Percentiles rank a stretch among this genome's conserved stretches.
These are phyloP conservation scores for Julus scanicus DNA, from an alignment of 2,888 invertebrate genomes.

Conservation along the genomic window DNA sequence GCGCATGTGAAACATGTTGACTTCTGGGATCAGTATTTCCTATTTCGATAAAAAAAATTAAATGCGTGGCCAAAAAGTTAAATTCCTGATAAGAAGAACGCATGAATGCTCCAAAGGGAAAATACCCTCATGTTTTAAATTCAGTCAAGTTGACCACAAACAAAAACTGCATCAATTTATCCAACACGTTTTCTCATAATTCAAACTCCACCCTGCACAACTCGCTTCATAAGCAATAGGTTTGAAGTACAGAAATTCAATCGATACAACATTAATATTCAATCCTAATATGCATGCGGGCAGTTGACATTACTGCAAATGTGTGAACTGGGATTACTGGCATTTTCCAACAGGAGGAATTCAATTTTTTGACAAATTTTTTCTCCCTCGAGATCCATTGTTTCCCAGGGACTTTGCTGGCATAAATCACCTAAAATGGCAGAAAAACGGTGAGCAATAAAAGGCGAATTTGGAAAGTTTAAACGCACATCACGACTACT, in stretches of 20 bases:
- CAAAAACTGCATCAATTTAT: slow-evolving; percentile 24
- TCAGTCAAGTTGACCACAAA: not conserved
- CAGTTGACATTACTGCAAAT: slow-evolving; percentile 36
- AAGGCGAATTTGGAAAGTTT: slow-evolving; percentile 29
- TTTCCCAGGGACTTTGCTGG: slow-evolving; percentile 1
- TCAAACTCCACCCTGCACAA: not conserved
- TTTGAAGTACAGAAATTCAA: not conserved
- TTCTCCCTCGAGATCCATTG: slow-evolving; percentile 42
- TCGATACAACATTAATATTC: slow-evolving; percentile 9
- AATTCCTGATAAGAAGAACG: not conserved
- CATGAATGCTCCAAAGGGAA: not conserved
- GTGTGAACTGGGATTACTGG: slow-evolving; percentile 3
- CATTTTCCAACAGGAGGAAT: not conserved
- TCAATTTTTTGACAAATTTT: slow-evolving; percentile 26
- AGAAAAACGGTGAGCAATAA: slow-evolving; percentile 27
- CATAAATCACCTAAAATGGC: not conserved
- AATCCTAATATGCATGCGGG: slow-evolving; percentile 27
- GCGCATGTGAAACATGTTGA: not conserved
- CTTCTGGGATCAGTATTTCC: not conserved
- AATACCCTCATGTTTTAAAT: not conserved
- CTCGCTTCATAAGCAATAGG: not conserved
- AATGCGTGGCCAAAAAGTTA: not conserved
- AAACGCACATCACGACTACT: slow-evolving; percentile 42
- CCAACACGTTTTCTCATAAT: slow-evolving; percentile 2
- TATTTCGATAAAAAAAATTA: not conserved